Percentiles rank a stretch among this genome's conserved stretches.
phyloP scores from a whole-genome alignment of 2,888 invertebrate species.

The Rhaphigaster nebulosa region DNA sequence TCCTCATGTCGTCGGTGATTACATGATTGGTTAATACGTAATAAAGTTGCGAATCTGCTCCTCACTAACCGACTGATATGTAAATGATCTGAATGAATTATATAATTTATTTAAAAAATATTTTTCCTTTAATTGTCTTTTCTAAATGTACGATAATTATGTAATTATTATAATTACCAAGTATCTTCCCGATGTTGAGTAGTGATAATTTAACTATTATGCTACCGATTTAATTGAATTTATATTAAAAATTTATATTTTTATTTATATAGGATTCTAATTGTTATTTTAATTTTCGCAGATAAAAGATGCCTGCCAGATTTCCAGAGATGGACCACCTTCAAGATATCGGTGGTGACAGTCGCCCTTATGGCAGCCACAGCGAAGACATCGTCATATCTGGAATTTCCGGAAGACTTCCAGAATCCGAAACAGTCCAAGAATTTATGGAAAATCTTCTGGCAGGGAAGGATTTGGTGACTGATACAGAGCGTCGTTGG shows the following conservation, averaged over 20 bases:
- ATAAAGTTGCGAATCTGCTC: not conserved
- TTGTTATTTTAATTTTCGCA: slow-evolving; percentile 35
- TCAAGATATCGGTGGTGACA: slow-evolving; percentile 64
- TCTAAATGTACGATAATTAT: not conserved
- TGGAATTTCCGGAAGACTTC: slow-evolving; percentile 87
- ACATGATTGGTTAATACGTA: not conserved
- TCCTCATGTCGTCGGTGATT: not conserved
- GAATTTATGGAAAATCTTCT: slow-evolving; percentile 94
- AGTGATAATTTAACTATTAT: not conserved
- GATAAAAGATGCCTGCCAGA: slow-evolving; percentile 77
- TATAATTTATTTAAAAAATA: not conserved
- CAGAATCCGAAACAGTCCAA: slow-evolving; percentile 90
- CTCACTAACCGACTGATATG: not conserved
- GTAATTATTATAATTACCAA: too few relatives aligned
- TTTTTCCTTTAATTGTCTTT: not conserved
- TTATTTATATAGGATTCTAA: not conserved
- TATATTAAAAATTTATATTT: not conserved
- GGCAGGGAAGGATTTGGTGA: slow-evolving; percentile 92
- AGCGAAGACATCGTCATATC: slow-evolving; percentile 83
- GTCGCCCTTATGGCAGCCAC: slow-evolving; percentile 58
- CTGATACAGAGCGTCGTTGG: slow-evolving; percentile 93
- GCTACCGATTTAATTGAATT: not conserved
- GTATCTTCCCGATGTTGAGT: not conserved
- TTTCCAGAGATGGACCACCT: slow-evolving; percentile 73
- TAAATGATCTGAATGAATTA: not conserved